Percentiles rank a stretch among this genome's conserved stretches.
Evolutionary conservation across 2,797 vertebrate genomes (phyloP).

Genomic region (Mastacembelus armatus): DNA sequence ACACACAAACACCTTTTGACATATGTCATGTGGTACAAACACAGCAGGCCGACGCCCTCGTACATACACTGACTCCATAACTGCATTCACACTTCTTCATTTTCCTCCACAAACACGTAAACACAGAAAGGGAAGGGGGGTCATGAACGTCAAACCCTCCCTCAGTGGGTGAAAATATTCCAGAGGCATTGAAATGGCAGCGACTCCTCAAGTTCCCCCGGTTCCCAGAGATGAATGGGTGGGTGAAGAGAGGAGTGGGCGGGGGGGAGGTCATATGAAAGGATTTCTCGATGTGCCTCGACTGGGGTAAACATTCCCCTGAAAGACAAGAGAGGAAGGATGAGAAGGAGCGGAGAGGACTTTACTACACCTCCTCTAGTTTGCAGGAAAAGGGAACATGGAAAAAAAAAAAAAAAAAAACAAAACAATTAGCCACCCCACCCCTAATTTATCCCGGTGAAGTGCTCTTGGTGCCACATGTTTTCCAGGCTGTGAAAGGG

Average conservation of each 20-base stretch:
- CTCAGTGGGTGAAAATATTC: slow-evolving; percentile 67
- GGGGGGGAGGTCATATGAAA: slow-evolving; percentile 81
- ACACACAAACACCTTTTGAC: slow-evolving; percentile 72
- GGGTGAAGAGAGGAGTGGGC: slow-evolving; percentile 13
- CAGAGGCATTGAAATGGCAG: slow-evolving; percentile 80
- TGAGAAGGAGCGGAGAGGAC: slow-evolving; percentile 33
- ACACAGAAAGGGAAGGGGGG: slow-evolving; percentile 44
- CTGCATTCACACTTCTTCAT: slow-evolving; percentile 60
- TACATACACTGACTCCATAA: slow-evolving; percentile 33
- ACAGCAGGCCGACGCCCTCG: slow-evolving; percentile 46
- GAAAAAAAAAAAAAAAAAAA: slow-evolving; percentile 6
- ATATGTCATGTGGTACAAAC: slow-evolving; percentile 46
- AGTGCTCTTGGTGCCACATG: slow-evolving; percentile 12
- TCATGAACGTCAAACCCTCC: slow-evolving; percentile 40
- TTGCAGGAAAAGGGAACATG: slow-evolving; percentile 7
- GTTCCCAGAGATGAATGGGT: slow-evolving; percentile 55
- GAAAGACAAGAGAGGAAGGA: slow-evolving; percentile 60
- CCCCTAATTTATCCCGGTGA: neutral
- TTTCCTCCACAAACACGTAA: slow-evolving; percentile 64
- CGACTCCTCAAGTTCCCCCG: slow-evolving; percentile 71
- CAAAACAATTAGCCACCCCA: slow-evolving; percentile 20
- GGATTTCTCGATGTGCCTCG: slow-evolving; percentile 85
- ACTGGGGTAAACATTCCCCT: slow-evolving; percentile 86
- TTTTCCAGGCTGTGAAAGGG: neutral
- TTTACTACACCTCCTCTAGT: slow-evolving; percentile 33